Evolutionary conservation across 2,113 vertebrate species (phyloP), one percentile per base, ranked within the genome.

Genomic region (Spea multiplicata): DNA sequence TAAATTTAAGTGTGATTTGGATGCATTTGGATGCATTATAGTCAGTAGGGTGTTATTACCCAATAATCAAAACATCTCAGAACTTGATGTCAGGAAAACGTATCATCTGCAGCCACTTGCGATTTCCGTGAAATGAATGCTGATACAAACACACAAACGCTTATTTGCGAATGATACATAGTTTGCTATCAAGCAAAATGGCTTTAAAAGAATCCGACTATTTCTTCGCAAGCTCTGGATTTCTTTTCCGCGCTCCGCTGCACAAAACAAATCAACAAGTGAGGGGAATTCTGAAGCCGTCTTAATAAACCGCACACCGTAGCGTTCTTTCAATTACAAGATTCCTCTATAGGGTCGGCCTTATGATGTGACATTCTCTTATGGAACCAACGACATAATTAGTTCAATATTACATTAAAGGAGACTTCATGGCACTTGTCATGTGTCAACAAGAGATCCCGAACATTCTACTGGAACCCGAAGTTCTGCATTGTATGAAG

Each of bases 181-280:
- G 83, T 85, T 84, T 83, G 83, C 78, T 82, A 82, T 87, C 30
- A 75, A 88, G 71, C 83, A 88, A 83, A 82, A 85, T 78, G 73
- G 85, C 74, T 82, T 85, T 86, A 87, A 85, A 85, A 82, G 9
- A 84, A 86, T 84, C 76, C 82, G n/a, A 69, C 81, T 83, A 73
- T 81, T 73, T 76, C 75, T 84, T 85, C 86, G 85, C 78, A 86
- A 86, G 78, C 84, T 90, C 85, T 82, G 83, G 82, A 84, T 87
- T 47, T 74, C 80, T 89, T 3, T 78, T 83, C 83, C 88, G 81
- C 87, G 84, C 83, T 80, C 85, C 80, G 71, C 67, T 82, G 84
- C 82, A 87, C 85, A 86, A 90, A 91, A 88, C 87, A 86, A 86
- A 86, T 88, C 85, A 88, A 83, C 76, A 8, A 87, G 81, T 86